Conservation (phyloP, 2,888 invertebrate species). For the Clitarchus hookeri region DNA sequence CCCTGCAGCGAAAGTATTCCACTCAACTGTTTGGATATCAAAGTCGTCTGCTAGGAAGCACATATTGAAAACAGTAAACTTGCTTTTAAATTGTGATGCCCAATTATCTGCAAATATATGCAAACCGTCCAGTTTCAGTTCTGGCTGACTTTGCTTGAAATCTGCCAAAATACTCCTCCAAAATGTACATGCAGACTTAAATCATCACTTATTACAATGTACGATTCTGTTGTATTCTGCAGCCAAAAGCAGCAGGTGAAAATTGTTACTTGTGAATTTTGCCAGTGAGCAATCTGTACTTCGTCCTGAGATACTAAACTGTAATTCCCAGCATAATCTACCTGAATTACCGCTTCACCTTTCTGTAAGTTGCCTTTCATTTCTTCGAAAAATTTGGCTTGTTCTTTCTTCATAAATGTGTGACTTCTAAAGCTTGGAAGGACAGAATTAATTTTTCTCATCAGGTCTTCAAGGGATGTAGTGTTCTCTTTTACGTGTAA, state of each 20-base stretch:
- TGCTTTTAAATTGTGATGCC: too few relatives aligned
- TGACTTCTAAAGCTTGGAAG: background rate
- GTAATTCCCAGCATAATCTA: too few relatives aligned
- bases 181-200: background rate
- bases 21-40: background rate
- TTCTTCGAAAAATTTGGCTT: background rate
- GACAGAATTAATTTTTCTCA: background rate
- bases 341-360: background rate
- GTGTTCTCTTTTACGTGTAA: background rate
- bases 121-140: background rate
- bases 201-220: background rate
- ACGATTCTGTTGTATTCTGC: background rate
- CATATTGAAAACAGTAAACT: background rate
- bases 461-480: background rate
- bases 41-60: slow-evolving; percentile 20
- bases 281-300: background rate
- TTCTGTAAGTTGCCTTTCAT: background rate
- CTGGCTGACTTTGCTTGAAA: background rate
- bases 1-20: slow-evolving; percentile 11
- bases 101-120: background rate
- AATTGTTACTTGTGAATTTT: background rate
- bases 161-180: background rate
- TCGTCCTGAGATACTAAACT: background rate
- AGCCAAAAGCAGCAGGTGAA: background rate
- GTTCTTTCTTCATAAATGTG: slow-evolving; percentile 3